A percentile compares a stretch with the other conserved stretches of the same genome.
phyloP scores from a whole-genome alignment of 2,888 invertebrate genomes.

The Neoitamus cyanurus region DNA sequence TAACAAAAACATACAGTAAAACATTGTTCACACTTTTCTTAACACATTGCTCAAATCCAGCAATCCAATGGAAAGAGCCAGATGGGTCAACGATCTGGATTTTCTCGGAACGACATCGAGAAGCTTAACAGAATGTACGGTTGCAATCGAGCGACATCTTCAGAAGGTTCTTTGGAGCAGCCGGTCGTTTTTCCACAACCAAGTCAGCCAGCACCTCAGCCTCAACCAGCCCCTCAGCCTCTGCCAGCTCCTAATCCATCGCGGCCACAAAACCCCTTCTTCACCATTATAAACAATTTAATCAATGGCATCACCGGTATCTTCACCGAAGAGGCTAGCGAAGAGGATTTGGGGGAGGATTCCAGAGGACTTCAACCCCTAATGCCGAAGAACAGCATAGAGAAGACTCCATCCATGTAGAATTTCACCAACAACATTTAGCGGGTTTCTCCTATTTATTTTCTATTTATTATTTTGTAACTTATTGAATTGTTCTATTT shows the following conservation, averaged over 20 bases:
- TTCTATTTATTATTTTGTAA: not conserved
- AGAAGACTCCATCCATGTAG: not conserved
- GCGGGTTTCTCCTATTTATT: not conserved
- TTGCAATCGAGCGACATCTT: conserved; percentile 64
- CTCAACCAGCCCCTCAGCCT: not conserved
- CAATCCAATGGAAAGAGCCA: conserved; percentile 62
- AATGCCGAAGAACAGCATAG: not conserved
- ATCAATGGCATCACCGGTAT: not conserved
- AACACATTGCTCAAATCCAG: conserved; percentile 52
- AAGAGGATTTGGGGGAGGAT: not conserved
- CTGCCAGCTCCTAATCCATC: not conserved
- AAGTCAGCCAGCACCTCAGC: not conserved
- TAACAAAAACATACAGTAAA: not conserved
- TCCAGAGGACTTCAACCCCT: not conserved
- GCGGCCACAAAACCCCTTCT: not conserved
- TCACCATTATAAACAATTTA: not conserved
- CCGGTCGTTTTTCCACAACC: not conserved
- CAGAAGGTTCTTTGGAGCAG: not conserved
- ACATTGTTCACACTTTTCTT: conserved; percentile 25
- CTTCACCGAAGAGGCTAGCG: not conserved
- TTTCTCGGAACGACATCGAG: conserved; percentile 77
- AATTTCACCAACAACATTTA: not conserved
- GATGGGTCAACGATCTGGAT: conserved; percentile 80
- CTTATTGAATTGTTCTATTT: not conserved
- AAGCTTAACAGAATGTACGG: conserved; percentile 83